A percentile compares a stretch with the other conserved stretches of the same genome.
These are phyloP conservation scores for Drosophila acutilabella DNA, from an alignment of 2,888 invertebrate genomes.

Conservation along the genomic window DNA sequence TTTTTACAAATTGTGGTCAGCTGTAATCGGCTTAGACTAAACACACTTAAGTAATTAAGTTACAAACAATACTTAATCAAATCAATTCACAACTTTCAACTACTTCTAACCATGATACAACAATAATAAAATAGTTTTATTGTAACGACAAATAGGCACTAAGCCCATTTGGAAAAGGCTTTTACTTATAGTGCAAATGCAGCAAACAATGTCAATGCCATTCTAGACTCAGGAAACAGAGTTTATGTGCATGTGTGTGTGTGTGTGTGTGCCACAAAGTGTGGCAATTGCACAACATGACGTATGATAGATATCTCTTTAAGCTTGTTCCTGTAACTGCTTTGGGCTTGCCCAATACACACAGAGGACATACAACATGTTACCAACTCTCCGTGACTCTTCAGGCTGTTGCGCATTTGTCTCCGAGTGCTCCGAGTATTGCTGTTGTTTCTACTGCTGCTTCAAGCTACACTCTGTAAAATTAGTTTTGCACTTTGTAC, in stretches of 20 bases:
- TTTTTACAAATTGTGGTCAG: conserved; percentile 72
- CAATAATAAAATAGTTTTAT: conserved; percentile 2
- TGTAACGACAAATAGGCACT: background rate
- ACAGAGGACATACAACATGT: conserved; percentile 42
- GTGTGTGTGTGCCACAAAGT: conserved; percentile 14
- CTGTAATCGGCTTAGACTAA: conserved; percentile 74
- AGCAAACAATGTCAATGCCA: conserved; percentile 14
- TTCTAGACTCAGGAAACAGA: background rate
- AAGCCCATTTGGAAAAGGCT: conserved; percentile 7
- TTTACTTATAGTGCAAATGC: conserved; percentile 4
- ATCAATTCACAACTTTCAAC: conserved; percentile 33
- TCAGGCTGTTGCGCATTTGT: conserved; percentile 60
- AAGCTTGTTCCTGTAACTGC: conserved; percentile 49
- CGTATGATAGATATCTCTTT: conserved; percentile 70
- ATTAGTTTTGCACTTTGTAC: conserved; percentile 83
- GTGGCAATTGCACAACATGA: conserved; percentile 51
- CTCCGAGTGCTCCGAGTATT: conserved; percentile 15
- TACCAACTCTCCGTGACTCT: conserved; percentile 42
- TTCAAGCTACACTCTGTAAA: conserved; percentile 75
- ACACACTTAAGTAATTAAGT: conserved; percentile 70
- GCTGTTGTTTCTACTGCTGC: conserved; percentile 43
- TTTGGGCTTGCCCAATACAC: conserved; percentile 21
- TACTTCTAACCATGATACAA: background rate
- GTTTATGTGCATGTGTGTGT: background rate
- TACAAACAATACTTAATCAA: conserved; percentile 49